Percentiles rank a stretch among this genome's conserved stretches.
Evolutionary conservation across 2,113 vertebrate species (phyloP).

Genomic region (Scophthalmus maximus): DNA sequence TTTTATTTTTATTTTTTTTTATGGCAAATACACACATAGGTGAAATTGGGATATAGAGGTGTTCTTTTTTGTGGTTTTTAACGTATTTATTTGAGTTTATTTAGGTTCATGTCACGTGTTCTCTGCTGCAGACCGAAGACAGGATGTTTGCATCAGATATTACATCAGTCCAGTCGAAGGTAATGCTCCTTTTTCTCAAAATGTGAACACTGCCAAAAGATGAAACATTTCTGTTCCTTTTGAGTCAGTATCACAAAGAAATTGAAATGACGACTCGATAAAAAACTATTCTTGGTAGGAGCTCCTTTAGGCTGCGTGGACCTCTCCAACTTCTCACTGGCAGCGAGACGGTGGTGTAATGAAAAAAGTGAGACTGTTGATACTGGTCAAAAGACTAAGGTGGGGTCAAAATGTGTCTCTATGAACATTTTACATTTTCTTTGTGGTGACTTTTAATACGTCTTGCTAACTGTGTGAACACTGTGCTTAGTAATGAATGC

Average conservation of each 20-base stretch:
- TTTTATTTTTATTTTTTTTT: slow-evolving; percentile 2
- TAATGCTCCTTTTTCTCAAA: too few relatives aligned
- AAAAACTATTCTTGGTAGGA: slow-evolving; percentile 8
- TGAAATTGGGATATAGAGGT: background rate
- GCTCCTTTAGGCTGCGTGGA: slow-evolving; percentile 13
- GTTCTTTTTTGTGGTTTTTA: background rate
- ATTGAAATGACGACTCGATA: background rate
- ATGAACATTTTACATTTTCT: background rate
- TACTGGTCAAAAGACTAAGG: slow-evolving; percentile 12
- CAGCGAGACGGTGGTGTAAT: background rate
- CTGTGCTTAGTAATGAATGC: slow-evolving; percentile 6
- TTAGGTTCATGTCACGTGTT: background rate
- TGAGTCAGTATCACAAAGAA: slow-evolving; percentile 10
- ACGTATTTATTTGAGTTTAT: background rate
- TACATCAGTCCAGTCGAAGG: too few relatives aligned
- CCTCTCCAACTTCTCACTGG: background rate
- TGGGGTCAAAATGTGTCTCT: slow-evolving; percentile 2
- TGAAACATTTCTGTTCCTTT: too few relatives aligned
- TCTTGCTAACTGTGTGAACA: background rate
- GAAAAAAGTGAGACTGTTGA: background rate
- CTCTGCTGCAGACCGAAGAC: background rate
- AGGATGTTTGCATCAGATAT: background rate
- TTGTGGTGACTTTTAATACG: slow-evolving; percentile 3
- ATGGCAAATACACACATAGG: too few relatives aligned
- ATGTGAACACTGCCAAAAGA: too few relatives aligned